Percentiles rank a stretch among this genome's conserved stretches.
Evolutionary conservation across 2,797 vertebrate genomes (phyloP).

Genomic region (Trematomus bernacchii): DNA sequence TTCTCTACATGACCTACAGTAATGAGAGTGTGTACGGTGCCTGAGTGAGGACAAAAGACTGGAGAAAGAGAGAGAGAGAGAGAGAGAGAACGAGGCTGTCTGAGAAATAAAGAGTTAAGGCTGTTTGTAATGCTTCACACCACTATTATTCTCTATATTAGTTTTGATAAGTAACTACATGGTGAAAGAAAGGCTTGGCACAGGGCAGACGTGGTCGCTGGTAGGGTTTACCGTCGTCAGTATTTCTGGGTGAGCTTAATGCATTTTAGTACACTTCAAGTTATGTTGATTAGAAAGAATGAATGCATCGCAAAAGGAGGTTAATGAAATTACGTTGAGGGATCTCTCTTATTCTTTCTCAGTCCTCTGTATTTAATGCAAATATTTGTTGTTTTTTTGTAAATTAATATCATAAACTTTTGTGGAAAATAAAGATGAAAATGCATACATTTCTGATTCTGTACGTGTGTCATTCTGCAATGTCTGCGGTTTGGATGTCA

Average conservation of each 20-base stretch:
- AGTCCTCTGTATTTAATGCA: conserved; percentile 86
- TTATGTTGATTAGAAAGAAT: conserved; percentile 40
- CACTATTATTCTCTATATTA: conserved; percentile 71
- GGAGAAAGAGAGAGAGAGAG: conserved; percentile 33
- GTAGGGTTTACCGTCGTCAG: conserved; percentile 56
- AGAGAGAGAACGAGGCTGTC: conserved; percentile 27
- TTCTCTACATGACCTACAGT: conserved; percentile 99
- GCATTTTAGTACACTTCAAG: conserved; percentile 51
- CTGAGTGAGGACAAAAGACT: conserved; percentile 77
- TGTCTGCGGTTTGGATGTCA: no score
- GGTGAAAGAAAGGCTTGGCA: conserved; percentile 42
- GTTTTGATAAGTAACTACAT: conserved; percentile 56
- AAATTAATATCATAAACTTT: conserved; percentile 81
- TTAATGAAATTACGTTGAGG: conserved; percentile 34
- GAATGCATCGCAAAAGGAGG: conserved; percentile 42
- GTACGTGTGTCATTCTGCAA: background rate
- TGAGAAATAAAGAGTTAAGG: conserved; percentile 35
- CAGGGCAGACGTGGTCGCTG: conserved; percentile 13
- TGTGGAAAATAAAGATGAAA: conserved; percentile 80
- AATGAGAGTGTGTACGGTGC: conserved; percentile 98
- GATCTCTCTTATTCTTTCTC: conserved; percentile 73
- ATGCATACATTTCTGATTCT: conserved; percentile 25
- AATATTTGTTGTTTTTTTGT: conserved; percentile 83
- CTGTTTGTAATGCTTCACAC: conserved; percentile 67
- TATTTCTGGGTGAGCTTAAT: conserved; percentile 62